A percentile compares a stretch with the other conserved stretches of the same genome.
Conservation (phyloP, 2,113 vertebrate species). For the Nannobrachium achirus region DNA sequence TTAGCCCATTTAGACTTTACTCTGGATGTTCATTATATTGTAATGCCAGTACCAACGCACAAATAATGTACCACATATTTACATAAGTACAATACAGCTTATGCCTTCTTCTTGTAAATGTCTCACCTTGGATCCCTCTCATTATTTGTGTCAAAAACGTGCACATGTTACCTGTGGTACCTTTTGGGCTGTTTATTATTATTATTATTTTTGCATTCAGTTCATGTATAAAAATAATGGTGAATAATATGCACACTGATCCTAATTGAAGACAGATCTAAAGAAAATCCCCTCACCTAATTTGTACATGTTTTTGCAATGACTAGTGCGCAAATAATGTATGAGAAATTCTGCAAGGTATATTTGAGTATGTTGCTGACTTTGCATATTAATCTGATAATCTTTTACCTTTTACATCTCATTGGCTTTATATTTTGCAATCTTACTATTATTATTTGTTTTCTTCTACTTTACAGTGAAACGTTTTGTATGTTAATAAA, state of each 20-base stretch:
- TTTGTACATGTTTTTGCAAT: too few relatives aligned
- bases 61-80: constrained; percentile 21
- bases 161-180: background rate
- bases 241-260: constrained; percentile 11
- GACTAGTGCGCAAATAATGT: too few relatives aligned
- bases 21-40: constrained; percentile 19
- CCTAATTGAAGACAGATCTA: background rate
- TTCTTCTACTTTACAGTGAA: constrained; percentile 37
- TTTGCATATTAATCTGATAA: constrained; percentile 38
- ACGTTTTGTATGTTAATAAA: constrained; percentile 51
- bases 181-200: background rate
- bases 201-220: background rate
- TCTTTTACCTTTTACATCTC: constrained; percentile 16
- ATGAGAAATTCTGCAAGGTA: too few relatives aligned
- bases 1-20: background rate
- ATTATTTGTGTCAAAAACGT: constrained; percentile 37
- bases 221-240: background rate
- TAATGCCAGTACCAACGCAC: constrained; percentile 10
- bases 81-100: constrained; percentile 18
- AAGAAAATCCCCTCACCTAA: too few relatives aligned
- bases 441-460: constrained; percentile 6
- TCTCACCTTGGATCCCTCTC: constrained; percentile 34
- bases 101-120: constrained; percentile 31
- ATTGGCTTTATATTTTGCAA: constrained; percentile 17
- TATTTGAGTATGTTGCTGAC: constrained; percentile 15